Conservation (phyloP, 2,113 vertebrate genomes). For the Rousettus leschenaultii region DNA sequence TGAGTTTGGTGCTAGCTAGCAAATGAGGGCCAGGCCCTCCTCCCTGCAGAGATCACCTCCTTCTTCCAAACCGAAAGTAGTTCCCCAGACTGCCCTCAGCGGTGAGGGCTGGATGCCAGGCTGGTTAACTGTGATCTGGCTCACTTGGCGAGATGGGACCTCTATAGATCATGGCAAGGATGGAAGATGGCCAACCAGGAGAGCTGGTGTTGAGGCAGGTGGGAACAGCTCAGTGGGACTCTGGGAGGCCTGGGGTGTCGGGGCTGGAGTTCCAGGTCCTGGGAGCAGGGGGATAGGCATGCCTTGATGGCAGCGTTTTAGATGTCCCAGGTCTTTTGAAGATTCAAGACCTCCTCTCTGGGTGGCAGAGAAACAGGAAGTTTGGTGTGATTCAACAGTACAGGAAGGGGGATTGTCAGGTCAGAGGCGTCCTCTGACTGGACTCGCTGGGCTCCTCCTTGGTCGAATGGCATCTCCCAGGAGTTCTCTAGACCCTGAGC, state of each 20-base stretch:
- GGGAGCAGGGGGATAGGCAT: background rate
- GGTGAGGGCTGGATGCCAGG: background rate
- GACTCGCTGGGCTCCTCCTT: background rate
- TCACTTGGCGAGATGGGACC: background rate
- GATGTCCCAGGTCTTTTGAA: background rate
- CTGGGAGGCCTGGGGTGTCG: background rate
- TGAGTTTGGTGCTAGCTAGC: constrained; percentile 13
- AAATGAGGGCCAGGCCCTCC: background rate
- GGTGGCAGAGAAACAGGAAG: constrained; percentile 2
- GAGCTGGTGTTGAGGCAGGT: background rate
- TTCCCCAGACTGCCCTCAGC: background rate
- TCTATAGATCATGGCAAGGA: background rate
- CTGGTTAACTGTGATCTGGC: background rate
- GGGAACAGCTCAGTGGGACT: background rate
- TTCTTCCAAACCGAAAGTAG: background rate
- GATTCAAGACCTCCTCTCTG: background rate
- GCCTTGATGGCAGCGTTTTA: background rate
- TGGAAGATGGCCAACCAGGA: background rate
- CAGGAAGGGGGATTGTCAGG: background rate
- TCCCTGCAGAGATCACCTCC: background rate
- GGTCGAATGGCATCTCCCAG: background rate
- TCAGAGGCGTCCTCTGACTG: background rate
- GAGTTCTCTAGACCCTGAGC: background rate
- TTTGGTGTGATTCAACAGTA: background rate
- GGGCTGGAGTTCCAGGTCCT: background rate